Evolutionary conservation across 2,888 invertebrate genomes (phyloP), one percentile per base, ranked within the genome.

Genomic region (Mythimna impura): DNA sequence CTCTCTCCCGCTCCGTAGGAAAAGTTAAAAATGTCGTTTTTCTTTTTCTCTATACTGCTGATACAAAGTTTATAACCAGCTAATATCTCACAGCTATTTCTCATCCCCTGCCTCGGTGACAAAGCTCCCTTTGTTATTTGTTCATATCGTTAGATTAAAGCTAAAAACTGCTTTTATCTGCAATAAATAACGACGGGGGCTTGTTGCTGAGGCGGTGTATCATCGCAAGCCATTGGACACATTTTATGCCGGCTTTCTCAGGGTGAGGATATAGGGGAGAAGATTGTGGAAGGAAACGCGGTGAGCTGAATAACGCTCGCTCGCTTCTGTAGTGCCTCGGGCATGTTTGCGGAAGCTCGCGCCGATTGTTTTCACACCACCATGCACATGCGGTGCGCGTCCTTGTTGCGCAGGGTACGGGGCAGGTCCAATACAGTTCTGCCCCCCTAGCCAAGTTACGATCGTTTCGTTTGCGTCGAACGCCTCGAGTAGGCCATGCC

Each of bases 191-290:
- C 72, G 61, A 52, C 52, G 64, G 58, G 54, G 69, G 84, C 81
- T 84, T 83, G 78, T 81, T 84, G 76, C 71, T 66, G 22, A 43
- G 57, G 60, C 62, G 55, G 66, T 83, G 83, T 76, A 83, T 83
- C 81, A 83, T 84, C 71, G 63, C 83, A 75, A 57, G 60, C 74
- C 81, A 84, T 84, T 84, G 75, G 80, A 76, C 76, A 76, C 72
- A 80, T 82, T 82, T 82, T 73, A 82, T 82, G 65, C 61, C 52
- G 69, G 71, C 62, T 74, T 75, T 71, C 71, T 76, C 40, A 67
- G 25, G 1, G 34, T 25, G 17, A 17, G 25, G 71, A 55, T 9
- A 75, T 78, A 73, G 9, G 69, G 66, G 69, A 14, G 8, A 0
- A 1, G 0, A 12, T 57, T 55, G 34, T 63, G 78, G 20, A 17